Percentiles rank a stretch among this genome's conserved stretches.
phyloP scores from a whole-genome alignment of 1,140 invertebrate genomes.

The Mesaphorura yosii region DNA sequence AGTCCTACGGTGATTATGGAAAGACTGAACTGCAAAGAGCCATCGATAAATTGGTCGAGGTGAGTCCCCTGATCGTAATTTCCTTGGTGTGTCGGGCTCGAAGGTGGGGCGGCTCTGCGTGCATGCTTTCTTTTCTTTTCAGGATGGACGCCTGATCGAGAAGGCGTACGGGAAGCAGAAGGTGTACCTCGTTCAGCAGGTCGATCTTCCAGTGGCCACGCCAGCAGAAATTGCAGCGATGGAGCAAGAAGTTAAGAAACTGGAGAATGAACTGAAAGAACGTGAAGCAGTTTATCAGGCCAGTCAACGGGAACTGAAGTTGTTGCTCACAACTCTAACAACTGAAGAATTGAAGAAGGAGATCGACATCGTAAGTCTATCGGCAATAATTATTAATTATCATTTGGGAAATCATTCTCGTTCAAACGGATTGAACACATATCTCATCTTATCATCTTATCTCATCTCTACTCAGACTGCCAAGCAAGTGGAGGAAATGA shows the following conservation, averaged over 20 bases:
- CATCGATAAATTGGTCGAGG: neutral
- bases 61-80: neutral
- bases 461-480: too few relatives aligned
- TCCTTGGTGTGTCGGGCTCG: neutral
- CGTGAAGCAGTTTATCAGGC: neutral
- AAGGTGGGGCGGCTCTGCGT: neutral
- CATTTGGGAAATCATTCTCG: neutral
- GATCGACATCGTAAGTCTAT: neutral
- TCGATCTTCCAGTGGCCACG: neutral
- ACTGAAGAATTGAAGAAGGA: conserved; percentile 7
- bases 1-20: neutral
- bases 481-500: conserved; percentile 28
- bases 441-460: neutral
- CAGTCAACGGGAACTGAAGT: neutral
- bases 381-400: neutral
- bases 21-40: neutral
- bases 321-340: neutral
- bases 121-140: neutral
- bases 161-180: conserved; percentile 18
- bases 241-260: neutral
- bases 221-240: neutral
- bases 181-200: conserved; percentile 11
- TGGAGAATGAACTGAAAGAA: conserved; percentile 3
- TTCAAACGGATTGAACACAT: neutral
- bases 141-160: conserved; percentile 8